These are phyloP conservation scores for Thereva unica DNA, from an alignment of 2,888 invertebrate genomes.

Conservation along the genomic window DNA sequence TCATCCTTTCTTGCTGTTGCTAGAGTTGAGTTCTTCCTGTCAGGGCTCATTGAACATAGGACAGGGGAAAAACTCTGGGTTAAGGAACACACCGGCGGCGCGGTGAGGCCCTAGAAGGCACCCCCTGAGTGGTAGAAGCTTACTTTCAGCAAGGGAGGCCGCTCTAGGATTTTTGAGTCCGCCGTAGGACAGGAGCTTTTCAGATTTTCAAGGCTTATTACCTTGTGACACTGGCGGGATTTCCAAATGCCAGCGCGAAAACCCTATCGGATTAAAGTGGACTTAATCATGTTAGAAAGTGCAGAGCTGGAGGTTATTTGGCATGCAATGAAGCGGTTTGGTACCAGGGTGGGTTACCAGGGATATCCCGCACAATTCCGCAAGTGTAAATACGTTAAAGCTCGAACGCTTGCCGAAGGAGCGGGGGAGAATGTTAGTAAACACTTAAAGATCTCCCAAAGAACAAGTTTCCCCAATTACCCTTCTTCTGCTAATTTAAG, in stretches of 20 bases:
- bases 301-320: constrained; percentile 20
- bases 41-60: constrained; percentile 30
- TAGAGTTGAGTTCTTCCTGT: constrained; percentile 29
- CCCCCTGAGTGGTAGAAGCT: constrained; percentile 18
- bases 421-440: no score
- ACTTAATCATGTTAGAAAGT: constrained; percentile 32
- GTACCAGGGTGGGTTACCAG: background rate
- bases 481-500: no score
- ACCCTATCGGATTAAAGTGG: constrained; percentile 27
- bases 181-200: constrained; percentile 18
- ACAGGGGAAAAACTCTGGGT: background rate
- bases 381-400: constrained; percentile 11
- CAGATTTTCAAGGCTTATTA: constrained; percentile 27
- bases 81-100: background rate
- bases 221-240: constrained; percentile 30
- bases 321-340: constrained; percentile 28
- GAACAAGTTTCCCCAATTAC: no score
- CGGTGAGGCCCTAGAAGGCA: background rate
- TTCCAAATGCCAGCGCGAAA: constrained; percentile 29
- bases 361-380: constrained; percentile 1
- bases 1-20: constrained; percentile 18
- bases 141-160: constrained; percentile 15
- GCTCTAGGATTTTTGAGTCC: constrained; percentile 4
- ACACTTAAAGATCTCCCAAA: no score
- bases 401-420: no score